Conservation (phyloP, 1,140 invertebrate species). For the Macrosteles quadrilineatus region DNA sequence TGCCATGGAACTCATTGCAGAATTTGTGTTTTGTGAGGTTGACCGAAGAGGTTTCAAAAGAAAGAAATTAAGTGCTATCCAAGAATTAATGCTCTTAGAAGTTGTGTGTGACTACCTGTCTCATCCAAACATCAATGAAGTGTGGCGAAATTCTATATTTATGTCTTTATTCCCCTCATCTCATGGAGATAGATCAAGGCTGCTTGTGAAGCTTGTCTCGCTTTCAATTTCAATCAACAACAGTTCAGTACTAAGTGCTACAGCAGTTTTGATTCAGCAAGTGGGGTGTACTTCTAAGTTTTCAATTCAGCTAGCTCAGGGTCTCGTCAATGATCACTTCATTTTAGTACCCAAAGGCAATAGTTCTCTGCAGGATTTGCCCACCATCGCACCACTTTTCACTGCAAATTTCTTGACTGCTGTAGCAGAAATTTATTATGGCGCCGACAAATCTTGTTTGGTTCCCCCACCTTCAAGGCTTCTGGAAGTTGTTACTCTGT, state of each 20-base stretch:
- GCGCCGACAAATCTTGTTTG: conserved; percentile 31
- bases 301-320: conserved; percentile 62
- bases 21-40: conserved; percentile 79
- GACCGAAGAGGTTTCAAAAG: conserved; percentile 58
- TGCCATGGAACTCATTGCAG: conserved; percentile 75
- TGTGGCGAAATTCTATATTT: conserved; percentile 77
- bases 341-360: conserved; percentile 66
- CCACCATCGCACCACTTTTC: conserved; percentile 71
- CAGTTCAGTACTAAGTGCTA: conserved; percentile 67
- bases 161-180: conserved; percentile 73
- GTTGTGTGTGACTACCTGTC: conserved; percentile 74
- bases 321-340: conserved; percentile 78
- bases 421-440: conserved; percentile 71
- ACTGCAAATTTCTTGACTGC: conserved; percentile 79
- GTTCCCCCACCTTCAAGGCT: conserved; percentile 54
- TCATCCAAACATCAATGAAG: conserved; percentile 63
- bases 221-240: conserved; percentile 73
- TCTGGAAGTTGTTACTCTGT: conserved; percentile 65
- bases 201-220: conserved; percentile 77
- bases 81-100: conserved; percentile 75
- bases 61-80: conserved; percentile 53
- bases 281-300: conserved; percentile 69
- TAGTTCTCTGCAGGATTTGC: conserved; percentile 64
- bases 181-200: conserved; percentile 63
- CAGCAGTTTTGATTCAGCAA: conserved; percentile 84